Evolutionary conservation across 2,797 vertebrate genomes (phyloP).

Genomic region (Neomorphus geoffroyi): DNA sequence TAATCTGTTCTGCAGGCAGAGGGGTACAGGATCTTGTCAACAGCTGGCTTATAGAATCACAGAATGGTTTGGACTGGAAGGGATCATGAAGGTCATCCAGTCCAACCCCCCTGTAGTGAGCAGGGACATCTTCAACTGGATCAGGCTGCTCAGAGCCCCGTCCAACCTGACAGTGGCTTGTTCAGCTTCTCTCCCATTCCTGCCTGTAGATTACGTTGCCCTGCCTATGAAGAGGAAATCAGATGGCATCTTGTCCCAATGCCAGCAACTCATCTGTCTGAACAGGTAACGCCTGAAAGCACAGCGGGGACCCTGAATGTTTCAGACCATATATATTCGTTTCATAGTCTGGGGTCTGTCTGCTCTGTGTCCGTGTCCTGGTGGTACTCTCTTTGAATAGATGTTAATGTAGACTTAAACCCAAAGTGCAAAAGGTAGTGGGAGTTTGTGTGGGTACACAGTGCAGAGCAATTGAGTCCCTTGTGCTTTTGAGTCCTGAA

Average conservation of each 20-base stretch:
- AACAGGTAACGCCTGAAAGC: conserved; percentile 30
- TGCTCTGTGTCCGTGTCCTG: background rate
- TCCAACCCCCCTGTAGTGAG: no score
- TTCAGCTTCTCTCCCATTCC: background rate
- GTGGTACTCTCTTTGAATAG: background rate
- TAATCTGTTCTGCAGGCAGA: background rate
- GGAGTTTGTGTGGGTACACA: background rate
- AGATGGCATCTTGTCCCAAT: background rate
- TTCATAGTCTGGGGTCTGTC: background rate
- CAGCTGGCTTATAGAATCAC: background rate
- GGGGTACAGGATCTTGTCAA: background rate
- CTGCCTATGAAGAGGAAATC: conserved; percentile 57
- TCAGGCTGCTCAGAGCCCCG: no score
- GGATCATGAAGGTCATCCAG: no score
- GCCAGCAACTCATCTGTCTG: conserved; percentile 37
- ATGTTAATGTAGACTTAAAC: background rate
- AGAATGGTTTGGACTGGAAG: no score
- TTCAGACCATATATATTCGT: fast-evolving
- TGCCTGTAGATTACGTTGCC: conserved; percentile 12
- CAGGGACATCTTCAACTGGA: no score
- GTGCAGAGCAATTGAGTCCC: background rate
- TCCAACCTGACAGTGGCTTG: background rate
- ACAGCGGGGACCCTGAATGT: background rate
- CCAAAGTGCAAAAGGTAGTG: fast-evolving
- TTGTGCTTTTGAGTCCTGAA: background rate